Percentiles rank a stretch among this genome's conserved stretches.
Evolutionary conservation across 2,888 invertebrate genomes (phyloP).

Genomic region (Carabus problematicus): DNA sequence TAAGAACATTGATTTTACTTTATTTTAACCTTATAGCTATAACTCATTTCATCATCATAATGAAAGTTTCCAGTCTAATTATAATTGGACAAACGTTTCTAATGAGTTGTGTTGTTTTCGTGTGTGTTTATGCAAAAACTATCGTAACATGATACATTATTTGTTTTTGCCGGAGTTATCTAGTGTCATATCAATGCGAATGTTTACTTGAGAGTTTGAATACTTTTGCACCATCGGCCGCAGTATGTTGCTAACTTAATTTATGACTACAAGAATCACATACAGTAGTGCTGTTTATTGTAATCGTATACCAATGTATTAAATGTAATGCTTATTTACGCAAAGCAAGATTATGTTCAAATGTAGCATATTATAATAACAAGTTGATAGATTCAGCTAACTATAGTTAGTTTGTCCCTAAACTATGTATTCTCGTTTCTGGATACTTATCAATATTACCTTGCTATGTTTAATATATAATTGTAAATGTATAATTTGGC

Average conservation of each 20-base stretch:
- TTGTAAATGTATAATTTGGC: conserved; percentile 8
- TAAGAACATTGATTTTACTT: conserved; percentile 48
- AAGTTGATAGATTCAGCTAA: too few relatives aligned
- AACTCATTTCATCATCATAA: conserved; percentile 20
- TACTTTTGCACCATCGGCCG: conserved; percentile 27
- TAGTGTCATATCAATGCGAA: too few relatives aligned
- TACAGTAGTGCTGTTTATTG: conserved; percentile 1
- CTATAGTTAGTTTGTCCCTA: too few relatives aligned
- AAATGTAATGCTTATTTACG: neutral
- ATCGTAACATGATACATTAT: neutral
- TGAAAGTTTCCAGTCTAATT: neutral
- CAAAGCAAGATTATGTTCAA: too few relatives aligned
- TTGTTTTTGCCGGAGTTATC: too few relatives aligned
- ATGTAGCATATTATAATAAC: too few relatives aligned
- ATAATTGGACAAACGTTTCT: conserved; percentile 9
- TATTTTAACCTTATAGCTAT: conserved; percentile 26
- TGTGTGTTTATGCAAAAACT: conserved; percentile 11
- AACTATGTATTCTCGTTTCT: too few relatives aligned
- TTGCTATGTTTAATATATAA: conserved; percentile 5
- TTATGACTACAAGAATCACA: too few relatives aligned
- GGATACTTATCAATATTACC: neutral
- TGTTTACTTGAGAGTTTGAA: neutral
- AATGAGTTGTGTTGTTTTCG: conserved; percentile 14
- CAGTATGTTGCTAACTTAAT: conserved; percentile 19
- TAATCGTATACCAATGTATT: neutral